These are phyloP conservation scores for Ceyx melanurus DNA, from an alignment of 2,113 vertebrate species.

Conservation along the genomic window DNA sequence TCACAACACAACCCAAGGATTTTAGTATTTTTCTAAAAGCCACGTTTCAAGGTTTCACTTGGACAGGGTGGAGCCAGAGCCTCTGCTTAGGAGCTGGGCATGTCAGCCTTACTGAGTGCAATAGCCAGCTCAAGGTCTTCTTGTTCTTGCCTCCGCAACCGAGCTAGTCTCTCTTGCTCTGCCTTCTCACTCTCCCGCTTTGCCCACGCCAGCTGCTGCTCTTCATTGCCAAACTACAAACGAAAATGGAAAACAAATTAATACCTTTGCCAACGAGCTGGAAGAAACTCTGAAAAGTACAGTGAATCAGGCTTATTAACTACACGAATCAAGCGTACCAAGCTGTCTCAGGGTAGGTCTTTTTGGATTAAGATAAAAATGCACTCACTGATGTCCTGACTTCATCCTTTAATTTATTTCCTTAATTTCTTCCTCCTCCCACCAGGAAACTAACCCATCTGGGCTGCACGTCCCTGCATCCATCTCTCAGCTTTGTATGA, in stretches of 20 bases:
- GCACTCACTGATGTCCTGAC: not conserved
- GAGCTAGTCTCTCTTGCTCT: conserved; percentile 91
- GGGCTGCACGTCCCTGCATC: not conserved
- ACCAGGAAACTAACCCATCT: not conserved
- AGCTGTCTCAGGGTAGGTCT: not conserved
- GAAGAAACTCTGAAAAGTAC: not conserved
- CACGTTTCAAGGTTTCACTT: not conserved
- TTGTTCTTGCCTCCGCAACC: conserved; percentile 92
- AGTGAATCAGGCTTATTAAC: not conserved
- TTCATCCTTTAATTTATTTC: not conserved
- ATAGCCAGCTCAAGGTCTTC: conserved; percentile 97
- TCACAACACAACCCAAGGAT: not conserved
- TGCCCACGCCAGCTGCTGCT: conserved; percentile 97
- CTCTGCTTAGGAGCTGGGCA: conserved; percentile 85
- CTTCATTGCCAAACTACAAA: conserved; percentile 94
- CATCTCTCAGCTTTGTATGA: not conserved
- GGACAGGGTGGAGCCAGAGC: not conserved
- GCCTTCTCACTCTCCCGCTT: conserved; percentile 95
- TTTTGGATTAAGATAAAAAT: not conserved
- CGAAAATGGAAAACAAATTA: conserved; percentile 25
- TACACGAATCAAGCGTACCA: not conserved
- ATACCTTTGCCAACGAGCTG: not conserved
- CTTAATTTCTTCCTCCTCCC: conserved; percentile 18
- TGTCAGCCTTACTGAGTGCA: conserved; percentile 97
- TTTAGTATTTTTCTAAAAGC: conserved; percentile 28